Conservation (phyloP, 2,888 invertebrate species). For the Trimorus sp. region DNA sequence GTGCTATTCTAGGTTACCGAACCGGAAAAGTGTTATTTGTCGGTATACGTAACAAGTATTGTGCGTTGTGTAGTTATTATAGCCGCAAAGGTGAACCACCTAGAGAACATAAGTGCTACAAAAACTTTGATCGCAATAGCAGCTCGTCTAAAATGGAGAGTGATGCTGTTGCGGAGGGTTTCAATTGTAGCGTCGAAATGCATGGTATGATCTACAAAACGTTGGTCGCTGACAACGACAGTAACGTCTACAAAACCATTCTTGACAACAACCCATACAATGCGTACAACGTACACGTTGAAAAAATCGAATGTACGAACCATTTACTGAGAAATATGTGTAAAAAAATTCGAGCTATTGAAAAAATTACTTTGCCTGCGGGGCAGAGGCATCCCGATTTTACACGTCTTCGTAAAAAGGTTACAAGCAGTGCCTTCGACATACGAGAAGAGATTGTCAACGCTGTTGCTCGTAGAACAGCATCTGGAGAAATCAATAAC, state of each 20-base stretch:
- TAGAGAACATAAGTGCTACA: slow-evolving; percentile 56
- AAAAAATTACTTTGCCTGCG: neutral
- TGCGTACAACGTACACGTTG: neutral
- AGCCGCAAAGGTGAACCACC: slow-evolving; percentile 37
- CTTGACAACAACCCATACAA: slow-evolving; percentile 17
- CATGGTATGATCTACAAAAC: slow-evolving; percentile 60
- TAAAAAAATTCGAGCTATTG: slow-evolving; percentile 35
- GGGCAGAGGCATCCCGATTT: slow-evolving; percentile 23
- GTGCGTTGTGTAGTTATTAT: slow-evolving; percentile 4
- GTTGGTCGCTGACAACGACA: slow-evolving; percentile 71
- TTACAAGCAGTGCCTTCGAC: neutral
- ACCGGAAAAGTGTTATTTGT: slow-evolving; percentile 8
- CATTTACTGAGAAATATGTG: slow-evolving; percentile 33
- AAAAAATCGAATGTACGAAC: slow-evolving; percentile 39
- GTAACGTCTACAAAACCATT: slow-evolving; percentile 70
- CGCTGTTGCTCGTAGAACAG: slow-evolving; percentile 17
- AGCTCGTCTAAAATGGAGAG: slow-evolving; percentile 40
- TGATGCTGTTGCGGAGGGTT: slow-evolving; percentile 57
- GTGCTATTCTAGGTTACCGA: neutral
- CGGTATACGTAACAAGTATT: slow-evolving; percentile 9
- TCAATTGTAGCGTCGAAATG: slow-evolving; percentile 48
- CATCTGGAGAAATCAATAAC: neutral
- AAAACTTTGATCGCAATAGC: slow-evolving; percentile 63
- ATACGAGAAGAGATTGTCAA: slow-evolving; percentile 30
- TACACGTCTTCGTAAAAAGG: slow-evolving; percentile 14